Base-by-base conservation (phyloP, 2,797 vertebrate species). In the Falco columbarius region DNA sequence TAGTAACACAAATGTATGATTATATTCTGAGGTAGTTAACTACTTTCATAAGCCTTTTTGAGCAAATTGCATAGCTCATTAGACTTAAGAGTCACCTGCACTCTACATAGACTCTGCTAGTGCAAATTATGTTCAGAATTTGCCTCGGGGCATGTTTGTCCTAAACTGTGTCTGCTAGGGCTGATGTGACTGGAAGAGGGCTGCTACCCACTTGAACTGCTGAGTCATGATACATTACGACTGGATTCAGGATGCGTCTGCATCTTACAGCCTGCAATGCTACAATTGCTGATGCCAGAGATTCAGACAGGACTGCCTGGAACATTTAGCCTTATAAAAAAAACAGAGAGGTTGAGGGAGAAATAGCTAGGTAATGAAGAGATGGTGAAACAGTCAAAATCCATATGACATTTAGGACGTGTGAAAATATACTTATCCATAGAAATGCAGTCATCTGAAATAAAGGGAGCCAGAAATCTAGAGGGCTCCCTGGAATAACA, bases 1-100 rank as follows among this genome's bases (percentile, higher is more conserved):
- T 96, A 93, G 96, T 97, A 97, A 97, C 91, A 97, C 54, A 97
- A 96, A 93, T 96, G 88, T 94, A 55, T 55, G 73, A 95, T 96
- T 97, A 95, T 75, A 66, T 94, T 91, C 87, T 92, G 76, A 88
- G 86, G 72, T 92, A 97, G 96, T 94, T 94, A 94, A 86, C 4
- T 54, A 80, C 74, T 93, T 97, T 97, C 85, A 89, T 89, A 92
- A 93, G 46, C 52, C 61, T 91, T 93, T 97, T 81, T 83, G 62
- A 95, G 83, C 65, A 96, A 97, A 97, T 97, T 95, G 84, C 58
- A 95, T 47, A 95, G 72, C 81, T 97, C 54, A 51, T 65, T 70
- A 90, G 70, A 74, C 51, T 95, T 81, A 91, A 15, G 70, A 89
- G 91, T 95, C 83, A 91, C 90, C 62, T 38, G 65, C 47, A 96